Conservation (phyloP, 2,888 invertebrate genomes). For the Allygus modestus region DNA sequence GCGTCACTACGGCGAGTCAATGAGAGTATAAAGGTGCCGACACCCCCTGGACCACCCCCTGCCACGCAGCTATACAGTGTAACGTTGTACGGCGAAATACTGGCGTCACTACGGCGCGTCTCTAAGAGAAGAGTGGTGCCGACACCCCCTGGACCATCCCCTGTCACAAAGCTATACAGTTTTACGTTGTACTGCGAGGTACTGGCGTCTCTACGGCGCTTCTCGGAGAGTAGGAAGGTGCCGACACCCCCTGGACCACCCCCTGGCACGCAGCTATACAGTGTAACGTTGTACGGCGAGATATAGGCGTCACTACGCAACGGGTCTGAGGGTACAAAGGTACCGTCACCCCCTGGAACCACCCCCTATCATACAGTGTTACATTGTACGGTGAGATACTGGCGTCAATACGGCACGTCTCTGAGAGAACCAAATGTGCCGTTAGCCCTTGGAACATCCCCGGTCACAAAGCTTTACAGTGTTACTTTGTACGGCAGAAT, state of each 20-base stretch:
- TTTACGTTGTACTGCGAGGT: too few species aligned
- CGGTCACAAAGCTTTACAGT: background rate
- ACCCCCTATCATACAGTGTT: background rate
- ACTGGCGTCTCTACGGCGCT: background rate
- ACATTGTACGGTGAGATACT: too few species aligned
- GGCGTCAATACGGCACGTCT: too few species aligned
- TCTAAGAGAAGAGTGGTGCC: too few species aligned
- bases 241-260: background rate
- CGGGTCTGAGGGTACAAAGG: background rate
- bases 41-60: background rate
- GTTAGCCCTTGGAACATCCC: background rate
- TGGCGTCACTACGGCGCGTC: too few species aligned
- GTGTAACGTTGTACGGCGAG: too few species aligned
- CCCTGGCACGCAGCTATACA: background rate
- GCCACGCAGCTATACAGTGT: too few species aligned
- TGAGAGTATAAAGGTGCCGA: background rate
- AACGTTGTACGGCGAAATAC: too few species aligned
- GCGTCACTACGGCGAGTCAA: background rate
- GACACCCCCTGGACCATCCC: constrained; percentile 3
- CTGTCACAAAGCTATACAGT: background rate
- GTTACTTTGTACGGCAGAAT: background rate
- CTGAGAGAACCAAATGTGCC: too few species aligned
- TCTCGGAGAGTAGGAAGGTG: background rate
- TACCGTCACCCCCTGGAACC: background rate
- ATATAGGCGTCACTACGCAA: background rate